phyloP scores from a whole-genome alignment of 2,113 vertebrate genomes.

The Apaloderma vittatum region DNA sequence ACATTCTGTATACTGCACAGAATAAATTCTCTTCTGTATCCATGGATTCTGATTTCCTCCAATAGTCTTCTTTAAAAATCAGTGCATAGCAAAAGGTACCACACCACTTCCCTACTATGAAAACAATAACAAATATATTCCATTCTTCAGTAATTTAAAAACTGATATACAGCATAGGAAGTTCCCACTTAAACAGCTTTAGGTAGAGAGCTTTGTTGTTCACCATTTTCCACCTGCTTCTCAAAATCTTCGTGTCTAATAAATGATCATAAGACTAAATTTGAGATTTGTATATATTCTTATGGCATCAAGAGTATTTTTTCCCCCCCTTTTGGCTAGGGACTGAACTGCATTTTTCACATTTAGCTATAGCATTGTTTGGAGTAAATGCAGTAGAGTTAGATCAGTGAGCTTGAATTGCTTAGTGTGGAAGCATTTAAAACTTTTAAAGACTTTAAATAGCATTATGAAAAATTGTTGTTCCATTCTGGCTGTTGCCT shows the following conservation, averaged over 20 bases:
- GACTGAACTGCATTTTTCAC: neutral
- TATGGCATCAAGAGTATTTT: neutral
- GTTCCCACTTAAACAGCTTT: neutral
- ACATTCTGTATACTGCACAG: accelerated
- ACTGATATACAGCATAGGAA: neutral
- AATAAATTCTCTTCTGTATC: neutral
- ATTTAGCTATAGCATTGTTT: neutral
- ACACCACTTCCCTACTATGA: neutral
- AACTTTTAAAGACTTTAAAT: neutral
- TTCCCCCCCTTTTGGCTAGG: neutral
- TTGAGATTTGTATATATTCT: neutral
- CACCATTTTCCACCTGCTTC: neutral
- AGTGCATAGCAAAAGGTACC: neutral
- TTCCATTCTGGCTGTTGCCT: accelerated
- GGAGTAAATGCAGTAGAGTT: neutral
- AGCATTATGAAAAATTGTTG: neutral
- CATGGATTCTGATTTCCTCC: neutral
- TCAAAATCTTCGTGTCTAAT: neutral
- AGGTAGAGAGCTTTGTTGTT: neutral
- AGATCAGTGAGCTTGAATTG: neutral
- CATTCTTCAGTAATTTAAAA: neutral
- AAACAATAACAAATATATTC: neutral
- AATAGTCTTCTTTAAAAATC: neutral
- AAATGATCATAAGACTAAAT: neutral
- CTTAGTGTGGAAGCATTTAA: neutral